phyloP scores from a whole-genome alignment of 2,797 vertebrate genomes.

The Anisognathus igniventris region DNA sequence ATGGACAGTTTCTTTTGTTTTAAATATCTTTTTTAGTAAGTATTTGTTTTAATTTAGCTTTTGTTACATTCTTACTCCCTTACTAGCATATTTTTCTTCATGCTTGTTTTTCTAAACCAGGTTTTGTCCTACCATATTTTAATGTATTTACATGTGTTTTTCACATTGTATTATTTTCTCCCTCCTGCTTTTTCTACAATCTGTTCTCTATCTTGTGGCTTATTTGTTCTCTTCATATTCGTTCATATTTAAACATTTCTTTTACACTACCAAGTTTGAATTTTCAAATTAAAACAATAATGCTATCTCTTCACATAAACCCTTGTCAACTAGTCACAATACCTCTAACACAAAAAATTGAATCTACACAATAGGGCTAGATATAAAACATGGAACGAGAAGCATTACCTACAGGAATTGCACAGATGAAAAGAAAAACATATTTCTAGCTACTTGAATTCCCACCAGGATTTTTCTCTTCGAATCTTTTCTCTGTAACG shows the following conservation, averaged over 20 bases:
- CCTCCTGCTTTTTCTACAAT: background rate
- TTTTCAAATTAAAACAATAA: background rate
- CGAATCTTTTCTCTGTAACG: background rate
- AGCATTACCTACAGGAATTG: background rate
- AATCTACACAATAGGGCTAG: background rate
- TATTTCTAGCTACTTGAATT: background rate
- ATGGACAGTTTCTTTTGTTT: background rate
- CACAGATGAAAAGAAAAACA: background rate
- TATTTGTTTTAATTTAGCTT: background rate
- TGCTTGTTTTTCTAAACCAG: background rate
- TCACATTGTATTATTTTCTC: background rate
- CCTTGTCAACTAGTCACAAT: background rate
- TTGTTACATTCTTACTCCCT: background rate
- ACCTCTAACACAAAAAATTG: background rate
- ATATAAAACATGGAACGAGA: background rate
- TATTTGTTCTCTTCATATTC: background rate
- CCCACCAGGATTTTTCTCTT: background rate
- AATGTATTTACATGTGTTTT: background rate
- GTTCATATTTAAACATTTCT: background rate
- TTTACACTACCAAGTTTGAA: background rate
- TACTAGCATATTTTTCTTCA: background rate
- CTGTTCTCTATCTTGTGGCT: background rate
- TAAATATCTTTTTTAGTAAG: background rate
- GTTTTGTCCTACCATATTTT: background rate
- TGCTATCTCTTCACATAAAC: background rate